Evolutionary conservation across 1,140 invertebrate genomes (phyloP).

Genomic region (Carposina sasakii): DNA sequence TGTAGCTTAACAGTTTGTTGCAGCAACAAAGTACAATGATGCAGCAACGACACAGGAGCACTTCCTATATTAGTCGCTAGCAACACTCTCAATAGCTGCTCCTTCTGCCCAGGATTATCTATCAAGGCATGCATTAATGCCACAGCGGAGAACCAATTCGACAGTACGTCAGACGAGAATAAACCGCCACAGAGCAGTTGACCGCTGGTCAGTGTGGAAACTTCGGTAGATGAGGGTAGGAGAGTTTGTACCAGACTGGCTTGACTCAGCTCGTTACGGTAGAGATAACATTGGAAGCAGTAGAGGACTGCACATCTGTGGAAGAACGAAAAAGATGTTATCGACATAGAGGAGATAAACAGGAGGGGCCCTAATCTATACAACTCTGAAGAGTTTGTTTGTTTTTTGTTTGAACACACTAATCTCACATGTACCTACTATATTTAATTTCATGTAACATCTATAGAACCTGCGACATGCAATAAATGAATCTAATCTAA

Average conservation of each 20-base stretch:
- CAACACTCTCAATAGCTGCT: constrained; percentile 93
- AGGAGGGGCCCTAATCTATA: too few relatives aligned
- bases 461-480: too few relatives aligned
- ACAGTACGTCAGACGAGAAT: constrained; percentile 92
- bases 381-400: too few relatives aligned
- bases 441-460: too few relatives aligned
- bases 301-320: constrained; percentile 92
- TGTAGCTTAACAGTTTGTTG: constrained; percentile 91
- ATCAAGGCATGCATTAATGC: constrained; percentile 93
- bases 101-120: constrained; percentile 91
- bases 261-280: constrained; percentile 93
- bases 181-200: constrained; percentile 94
- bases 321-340: too few relatives aligned
- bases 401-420: too few relatives aligned
- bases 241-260: constrained; percentile 92
- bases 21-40: constrained; percentile 88
- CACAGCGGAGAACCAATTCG: constrained; percentile 97
- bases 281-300: constrained; percentile 97
- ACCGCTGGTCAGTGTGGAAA: constrained; percentile 80
- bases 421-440: too few relatives aligned
- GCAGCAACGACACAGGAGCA: constrained; percentile 89
- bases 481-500: too few relatives aligned
- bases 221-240: constrained; percentile 87
- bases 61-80: constrained; percentile 89
- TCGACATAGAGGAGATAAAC: too few relatives aligned